phyloP scores from a whole-genome alignment of 2,113 vertebrate genomes.

The Montifringilla adamsi region DNA sequence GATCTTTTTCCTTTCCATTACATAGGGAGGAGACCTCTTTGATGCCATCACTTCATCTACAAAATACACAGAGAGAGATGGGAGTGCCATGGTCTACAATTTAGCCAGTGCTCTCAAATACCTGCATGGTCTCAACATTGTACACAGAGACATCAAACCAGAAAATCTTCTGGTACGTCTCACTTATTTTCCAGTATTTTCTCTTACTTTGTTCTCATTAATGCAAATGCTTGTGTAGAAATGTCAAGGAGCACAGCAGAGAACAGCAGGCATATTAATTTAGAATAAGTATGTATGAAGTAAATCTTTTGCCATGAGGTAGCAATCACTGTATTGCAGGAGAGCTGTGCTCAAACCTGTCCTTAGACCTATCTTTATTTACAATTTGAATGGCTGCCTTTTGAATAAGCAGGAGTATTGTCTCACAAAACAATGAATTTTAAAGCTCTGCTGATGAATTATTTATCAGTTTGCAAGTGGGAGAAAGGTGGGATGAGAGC shows the following conservation, averaged over 20 bases:
- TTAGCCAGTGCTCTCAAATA: conserved; percentile 91
- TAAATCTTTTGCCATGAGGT: not conserved
- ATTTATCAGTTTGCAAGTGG: not conserved
- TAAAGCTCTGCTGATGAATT: not conserved
- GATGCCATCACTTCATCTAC: conserved; percentile 96
- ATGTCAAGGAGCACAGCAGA: not conserved
- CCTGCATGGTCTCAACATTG: conserved; percentile 89
- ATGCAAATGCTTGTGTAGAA: not conserved
- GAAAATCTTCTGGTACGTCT: conserved; percentile 90
- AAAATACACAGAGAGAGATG: conserved; percentile 94
- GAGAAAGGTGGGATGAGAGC: not conserved
- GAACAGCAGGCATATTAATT: conserved; percentile 7
- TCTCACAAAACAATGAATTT: not conserved
- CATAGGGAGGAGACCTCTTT: conserved; percentile 93
- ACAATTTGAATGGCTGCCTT: conserved; percentile 25
- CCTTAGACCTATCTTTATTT: conserved; percentile 1
- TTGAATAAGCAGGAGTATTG: not conserved
- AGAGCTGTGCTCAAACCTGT: conserved; percentile 2
- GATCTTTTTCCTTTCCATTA: not conserved
- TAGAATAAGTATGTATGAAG: not conserved
- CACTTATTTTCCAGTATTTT: not conserved
- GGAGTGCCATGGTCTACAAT: conserved; percentile 92
- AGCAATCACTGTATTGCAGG: not conserved
- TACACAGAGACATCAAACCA: conserved; percentile 97
- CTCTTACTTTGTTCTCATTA: not conserved